phyloP scores from a whole-genome alignment of 2,797 vertebrate species.

The Fistularia tabacaria region DNA sequence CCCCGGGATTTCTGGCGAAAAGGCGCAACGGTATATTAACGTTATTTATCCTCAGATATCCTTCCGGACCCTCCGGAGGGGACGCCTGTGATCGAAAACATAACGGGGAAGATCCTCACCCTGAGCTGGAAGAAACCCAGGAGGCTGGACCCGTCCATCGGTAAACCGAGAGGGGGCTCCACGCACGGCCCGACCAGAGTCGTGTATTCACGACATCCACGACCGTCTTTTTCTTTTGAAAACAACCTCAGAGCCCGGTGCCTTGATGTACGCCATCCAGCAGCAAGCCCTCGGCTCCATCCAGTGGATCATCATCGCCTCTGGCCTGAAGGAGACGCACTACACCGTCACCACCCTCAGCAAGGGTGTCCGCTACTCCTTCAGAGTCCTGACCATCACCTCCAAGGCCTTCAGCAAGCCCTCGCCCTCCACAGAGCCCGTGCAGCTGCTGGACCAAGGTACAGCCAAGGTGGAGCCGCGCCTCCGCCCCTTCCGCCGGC shows the following conservation, averaged over 20 bases:
- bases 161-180: constrained; percentile 59
- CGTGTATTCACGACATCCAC: too few species aligned
- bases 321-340: constrained; percentile 79
- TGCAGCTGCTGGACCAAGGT: constrained; percentile 88
- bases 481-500: neutral
- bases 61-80: constrained; percentile 93
- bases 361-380: constrained; percentile 86
- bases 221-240: neutral
- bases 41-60: constrained; percentile 76
- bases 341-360: constrained; percentile 82
- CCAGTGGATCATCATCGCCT: constrained; percentile 89
- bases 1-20: neutral
- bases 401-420: constrained; percentile 94
- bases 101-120: constrained; percentile 87
- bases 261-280: constrained; percentile 90
- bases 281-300: constrained; percentile 90
- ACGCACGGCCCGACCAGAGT: too few species aligned
- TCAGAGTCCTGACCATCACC: constrained; percentile 89
- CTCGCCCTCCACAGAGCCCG: constrained; percentile 79
- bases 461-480: constrained; percentile 12
- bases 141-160: constrained; percentile 90
- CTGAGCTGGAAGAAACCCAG: constrained; percentile 90
- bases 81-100: constrained; percentile 78
- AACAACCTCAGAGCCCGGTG: constrained; percentile 76
- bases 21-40: neutral